Percentiles rank a stretch among this genome's conserved stretches.
Evolutionary conservation across 2,888 invertebrate species (phyloP).

Genomic region (Cataglyphis albicans): DNA sequence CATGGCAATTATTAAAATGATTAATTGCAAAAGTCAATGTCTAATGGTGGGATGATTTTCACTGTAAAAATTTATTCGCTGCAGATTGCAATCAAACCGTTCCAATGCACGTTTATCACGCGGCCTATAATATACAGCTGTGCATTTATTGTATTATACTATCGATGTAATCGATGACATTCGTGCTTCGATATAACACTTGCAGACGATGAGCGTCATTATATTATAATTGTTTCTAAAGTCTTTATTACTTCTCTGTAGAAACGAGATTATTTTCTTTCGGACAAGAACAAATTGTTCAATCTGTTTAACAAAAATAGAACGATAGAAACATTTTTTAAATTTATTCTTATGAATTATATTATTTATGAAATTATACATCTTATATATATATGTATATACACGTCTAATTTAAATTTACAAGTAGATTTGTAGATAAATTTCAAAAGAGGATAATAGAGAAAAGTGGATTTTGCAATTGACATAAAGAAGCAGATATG

Average conservation of each 20-base stretch:
- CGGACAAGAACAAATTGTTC: background rate
- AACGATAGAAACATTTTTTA: background rate
- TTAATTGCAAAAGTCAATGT: slow-evolving; percentile 26
- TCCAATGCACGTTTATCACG: slow-evolving; percentile 19
- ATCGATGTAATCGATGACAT: slow-evolving; percentile 28
- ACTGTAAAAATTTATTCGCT: slow-evolving; percentile 30
- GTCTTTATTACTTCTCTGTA: background rate
- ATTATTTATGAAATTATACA: background rate
- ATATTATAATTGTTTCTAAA: background rate
- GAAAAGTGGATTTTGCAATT: background rate
- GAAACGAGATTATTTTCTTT: background rate
- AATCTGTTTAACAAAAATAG: background rate
- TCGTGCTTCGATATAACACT: background rate
- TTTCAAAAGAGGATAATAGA: background rate
- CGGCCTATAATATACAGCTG: slow-evolving; percentile 26
- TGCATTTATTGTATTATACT: slow-evolving; percentile 21
- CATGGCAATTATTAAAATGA: slow-evolving; percentile 19
- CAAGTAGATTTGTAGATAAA: background rate
- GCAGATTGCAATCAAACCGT: slow-evolving; percentile 39
- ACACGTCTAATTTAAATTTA: background rate
- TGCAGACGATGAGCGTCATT: background rate
- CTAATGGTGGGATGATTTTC: slow-evolving; percentile 13
- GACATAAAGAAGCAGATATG: background rate
- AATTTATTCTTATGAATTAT: background rate
- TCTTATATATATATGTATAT: background rate